Base-by-base conservation (phyloP, 2,888 invertebrate genomes). In the Ferdinandea cuprea region DNA sequence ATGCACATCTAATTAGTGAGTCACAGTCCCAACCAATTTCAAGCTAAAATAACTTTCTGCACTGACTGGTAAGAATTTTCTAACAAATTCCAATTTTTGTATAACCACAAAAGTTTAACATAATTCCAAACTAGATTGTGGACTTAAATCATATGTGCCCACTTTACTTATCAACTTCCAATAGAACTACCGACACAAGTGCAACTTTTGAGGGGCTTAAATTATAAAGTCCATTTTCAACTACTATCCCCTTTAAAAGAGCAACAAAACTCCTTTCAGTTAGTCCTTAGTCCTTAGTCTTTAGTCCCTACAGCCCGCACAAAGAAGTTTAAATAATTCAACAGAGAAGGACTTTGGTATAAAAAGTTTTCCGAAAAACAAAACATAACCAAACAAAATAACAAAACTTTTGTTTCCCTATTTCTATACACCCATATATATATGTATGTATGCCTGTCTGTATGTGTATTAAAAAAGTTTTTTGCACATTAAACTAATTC, bases 401-500 rank as follows among this genome's bases (percentile, higher is more conserved):
- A 13, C 40, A 40, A 44, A 44, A 21, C 19, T 44, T 44, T 44
- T 44, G 19, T 44, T 44, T 44, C 19, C 19, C 19, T 21, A 21
- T 19, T 44, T 44, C 11, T 21, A 19, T 19, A 37, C 37, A 37
- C n/a, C n/a, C n/a, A n/a, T n/a, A n/a, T n/a, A n/a, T n/a, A n/a
- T n/a, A n/a, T n/a, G n/a, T n/a, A n/a, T n/a, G n/a, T n/a, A n/a
- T n/a, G n/a, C n/a, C n/a, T n/a, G n/a, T n/a, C n/a, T n/a, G n/a
- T n/a, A 25, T 35, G 9, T 35, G 9, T 8, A 11, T 11, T 9
- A 3, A 11, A 8, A 35, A 44, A 44, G 11, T 19, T 17, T 44
- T 44, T 4, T 44, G 11, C 19, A 44, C 44, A 44, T 44, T 44
- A 17, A 44, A 44, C 44, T 44, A 44, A 44, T 44, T 44, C 44